A percentile compares a stretch with the other conserved stretches of the same genome.
phyloP scores from a whole-genome alignment of 2,113 vertebrate species.

The Aldabrachelys gigantea region DNA sequence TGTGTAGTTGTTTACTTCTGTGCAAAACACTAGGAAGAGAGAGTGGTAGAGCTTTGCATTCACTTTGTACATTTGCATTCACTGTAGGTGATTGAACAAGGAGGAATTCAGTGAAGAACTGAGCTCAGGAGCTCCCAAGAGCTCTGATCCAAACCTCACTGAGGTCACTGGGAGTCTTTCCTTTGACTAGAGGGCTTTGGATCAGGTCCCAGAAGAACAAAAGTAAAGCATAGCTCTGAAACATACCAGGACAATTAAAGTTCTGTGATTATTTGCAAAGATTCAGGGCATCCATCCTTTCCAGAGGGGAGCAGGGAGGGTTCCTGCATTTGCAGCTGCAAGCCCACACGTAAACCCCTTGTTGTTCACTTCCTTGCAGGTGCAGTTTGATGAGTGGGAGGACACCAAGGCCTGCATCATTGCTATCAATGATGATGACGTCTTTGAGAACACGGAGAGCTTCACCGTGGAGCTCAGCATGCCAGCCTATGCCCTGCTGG shows the following conservation, averaged over 20 bases:
- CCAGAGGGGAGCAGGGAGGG: too few relatives aligned
- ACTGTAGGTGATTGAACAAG: not conserved
- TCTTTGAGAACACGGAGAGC: conserved; percentile 90
- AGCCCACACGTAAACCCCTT: not conserved
- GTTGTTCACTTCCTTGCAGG: conserved; percentile 76
- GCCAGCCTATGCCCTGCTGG: conserved; percentile 94
- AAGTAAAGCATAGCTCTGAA: not conserved
- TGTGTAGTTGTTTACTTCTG: not conserved
- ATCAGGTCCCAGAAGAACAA: not conserved
- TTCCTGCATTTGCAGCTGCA: not conserved
- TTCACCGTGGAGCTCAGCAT: conserved; percentile 94
- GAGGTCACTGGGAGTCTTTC: not conserved
- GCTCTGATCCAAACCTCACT: not conserved
- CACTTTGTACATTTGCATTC: not conserved
- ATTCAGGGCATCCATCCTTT: not conserved
- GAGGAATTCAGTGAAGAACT: not conserved
- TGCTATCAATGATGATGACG: conserved; percentile 86
- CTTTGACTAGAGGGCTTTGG: not conserved
- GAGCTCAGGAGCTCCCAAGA: not conserved
- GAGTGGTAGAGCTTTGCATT: not conserved
- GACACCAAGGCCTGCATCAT: conserved; percentile 94
- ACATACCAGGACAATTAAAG: not conserved
- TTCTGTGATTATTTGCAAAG: not conserved
- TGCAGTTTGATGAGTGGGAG: conserved; percentile 97
- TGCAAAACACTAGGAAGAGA: not conserved